Base-by-base conservation (phyloP, 2,888 invertebrate genomes). In the Digitonthophagus gazella region DNA sequence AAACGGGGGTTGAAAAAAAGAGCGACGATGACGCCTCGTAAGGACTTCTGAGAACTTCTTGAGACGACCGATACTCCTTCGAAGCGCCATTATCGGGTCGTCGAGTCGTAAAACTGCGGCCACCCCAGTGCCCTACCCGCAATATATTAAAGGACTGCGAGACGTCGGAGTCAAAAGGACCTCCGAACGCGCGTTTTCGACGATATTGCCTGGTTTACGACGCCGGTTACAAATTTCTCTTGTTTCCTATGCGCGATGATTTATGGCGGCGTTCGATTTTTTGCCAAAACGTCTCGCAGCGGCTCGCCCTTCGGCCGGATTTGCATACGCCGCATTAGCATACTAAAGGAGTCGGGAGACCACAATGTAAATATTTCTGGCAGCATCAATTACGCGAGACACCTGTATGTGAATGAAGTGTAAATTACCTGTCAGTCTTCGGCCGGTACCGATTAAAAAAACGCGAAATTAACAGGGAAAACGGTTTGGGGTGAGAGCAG, bases 391-490 rank as follows among this genome's bases (percentile, higher is more conserved):
- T 61, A 61, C 61, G 6, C 11, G 61, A 61, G 18, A 61, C 61
- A 61, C 61, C 61, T 61, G 61, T 61, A 20, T 18, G 18, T 18
- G 61, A 61, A 61, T 61, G 61, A 61, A 20, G 61, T 61, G 61
- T 61, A 61, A 61, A 61, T 61, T 61, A 61, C 61, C 16, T 61
- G 61, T 20, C 18, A 20, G 44, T 22, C 44, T 64, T 64, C 63
- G 63, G 44, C 22, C 15, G 16, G 15, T 57, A n/a, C 6, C 6
- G 16, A 57, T 57, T 57, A 64, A 64, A 71, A 71, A 71, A 72
- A 69, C 70, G 69, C 66, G 70, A 74, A 72, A 71, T 74, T 72
- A 71, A 71, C 69, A 65, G 65, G 71, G 61, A 72, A 71, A 73
- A 74, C 71, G 69, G 66, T 15, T 66, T 64, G 67, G 70, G 72